Conservation (phyloP, 2,797 vertebrate genomes). For the Falco columbarius region DNA sequence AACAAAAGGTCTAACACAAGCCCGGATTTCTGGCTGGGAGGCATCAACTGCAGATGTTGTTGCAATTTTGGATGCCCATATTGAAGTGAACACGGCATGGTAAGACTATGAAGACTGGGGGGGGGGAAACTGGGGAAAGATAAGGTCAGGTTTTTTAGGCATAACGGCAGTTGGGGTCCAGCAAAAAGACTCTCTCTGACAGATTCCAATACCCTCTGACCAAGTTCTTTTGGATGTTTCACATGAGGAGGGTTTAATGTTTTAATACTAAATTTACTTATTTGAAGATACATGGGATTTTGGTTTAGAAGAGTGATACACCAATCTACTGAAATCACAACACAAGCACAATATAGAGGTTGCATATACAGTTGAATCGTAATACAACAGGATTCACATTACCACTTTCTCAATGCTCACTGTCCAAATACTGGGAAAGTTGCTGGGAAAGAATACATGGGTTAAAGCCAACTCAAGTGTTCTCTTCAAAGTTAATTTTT, state of each 20-base stretch:
- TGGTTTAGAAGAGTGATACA: neutral
- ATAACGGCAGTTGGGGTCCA: neutral
- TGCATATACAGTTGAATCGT: neutral
- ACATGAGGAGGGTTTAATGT: neutral
- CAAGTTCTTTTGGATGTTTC: neutral
- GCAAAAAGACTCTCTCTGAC: neutral
- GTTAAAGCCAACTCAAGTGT: neutral
- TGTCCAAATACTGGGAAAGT: neutral
- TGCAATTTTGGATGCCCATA: slow-evolving; percentile 83
- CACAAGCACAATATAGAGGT: neutral
- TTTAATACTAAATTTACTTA: neutral
- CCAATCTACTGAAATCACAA: neutral
- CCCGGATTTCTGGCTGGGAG: slow-evolving; percentile 79
- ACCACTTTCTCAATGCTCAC: too few relatives aligned
- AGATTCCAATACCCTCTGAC: neutral
- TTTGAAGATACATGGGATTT: neutral
- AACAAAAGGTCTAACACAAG: slow-evolving; percentile 80
- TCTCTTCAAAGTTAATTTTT: neutral
- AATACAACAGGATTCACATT: neutral
- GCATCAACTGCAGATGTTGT: slow-evolving; percentile 80
- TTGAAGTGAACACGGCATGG: slow-evolving; percentile 77
- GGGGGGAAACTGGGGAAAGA: neutral
- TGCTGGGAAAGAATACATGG: neutral
- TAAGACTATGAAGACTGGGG: neutral
- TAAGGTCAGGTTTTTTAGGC: neutral